Evolutionary conservation across 1,140 invertebrate species (phyloP), one percentile per base, ranked within the genome.

Genomic region (Orius insidiosus): DNA sequence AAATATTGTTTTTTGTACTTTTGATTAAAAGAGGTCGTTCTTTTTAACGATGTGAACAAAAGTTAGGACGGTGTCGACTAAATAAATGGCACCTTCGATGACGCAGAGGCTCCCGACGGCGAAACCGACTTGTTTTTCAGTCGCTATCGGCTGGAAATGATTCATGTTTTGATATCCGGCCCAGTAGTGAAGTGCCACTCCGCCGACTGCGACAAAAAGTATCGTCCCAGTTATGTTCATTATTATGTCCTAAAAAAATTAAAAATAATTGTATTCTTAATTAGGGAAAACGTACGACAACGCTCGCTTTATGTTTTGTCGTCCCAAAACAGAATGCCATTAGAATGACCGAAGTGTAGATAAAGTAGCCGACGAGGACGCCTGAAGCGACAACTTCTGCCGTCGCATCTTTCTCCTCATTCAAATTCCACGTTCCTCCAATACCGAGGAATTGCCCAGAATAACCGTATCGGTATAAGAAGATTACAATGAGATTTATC

Each of bases 201-300:
- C 84, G 1, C 83, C 84, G 3, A 86, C 78, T 0, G 79, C 78
- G 3, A 85, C 64, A 69, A 82, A 88, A 66, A 87, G 66, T 57
- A 87, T 76, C 44, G 79, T 75, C 7, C 83, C 83, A 36, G 84
- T 69, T 47, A 86, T 76, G 60, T 86, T 86, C 84, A 87, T 87
- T 44, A 87, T 73, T 40, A 84, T 75, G 60, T 88, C 84, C 80
- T 83, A 60, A 43, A 68, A 52, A 4, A 4, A 4, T 36, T 36
- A 36, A 15, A 15, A 36, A 36, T n/a, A n/a, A n/a, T n/a, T n/a
- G n/a, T n/a, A n/a, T n/a, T n/a, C n/a, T n/a, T n/a, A n/a, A n/a
- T n/a, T n/a, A n/a, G n/a, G n/a, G n/a, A n/a, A n/a, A n/a, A 61
- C 63, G 68, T 60, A 70, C 68, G 19, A 69, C 65, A 11, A 69